phyloP scores from a whole-genome alignment of 2,797 vertebrate genomes.

The Pangasius krempfi region DNA sequence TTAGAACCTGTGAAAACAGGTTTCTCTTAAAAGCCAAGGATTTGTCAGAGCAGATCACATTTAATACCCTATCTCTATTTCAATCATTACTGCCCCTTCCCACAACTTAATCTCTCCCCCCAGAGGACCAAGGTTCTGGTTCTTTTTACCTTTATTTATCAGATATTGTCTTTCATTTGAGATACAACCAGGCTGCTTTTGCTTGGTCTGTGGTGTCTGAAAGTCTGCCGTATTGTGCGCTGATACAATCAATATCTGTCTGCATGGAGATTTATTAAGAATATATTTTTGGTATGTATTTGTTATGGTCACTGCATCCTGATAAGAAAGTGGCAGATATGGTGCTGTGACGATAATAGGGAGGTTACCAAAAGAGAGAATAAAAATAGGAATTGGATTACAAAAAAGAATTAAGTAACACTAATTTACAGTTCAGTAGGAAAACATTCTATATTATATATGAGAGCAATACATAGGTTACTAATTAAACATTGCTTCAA shows the following conservation, averaged over 20 bases:
- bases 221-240: constrained; percentile 10
- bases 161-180: constrained; percentile 44
- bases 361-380: not conserved
- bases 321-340: not conserved
- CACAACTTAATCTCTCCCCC: constrained; percentile 48
- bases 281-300: constrained; percentile 25
- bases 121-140: constrained; percentile 56
- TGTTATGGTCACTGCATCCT: constrained; percentile 4
- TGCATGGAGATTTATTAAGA: constrained; percentile 27
- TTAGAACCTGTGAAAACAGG: constrained; percentile 16
- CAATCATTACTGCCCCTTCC: constrained; percentile 45
- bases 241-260: constrained; percentile 30
- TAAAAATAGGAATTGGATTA: not conserved
- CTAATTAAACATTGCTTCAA: not conserved
- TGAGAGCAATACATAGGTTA: not conserved
- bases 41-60: constrained; percentile 61
- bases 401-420: not conserved
- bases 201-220: constrained; percentile 24
- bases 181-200: constrained; percentile 6
- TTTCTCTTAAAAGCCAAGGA: constrained; percentile 47
- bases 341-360: not conserved
- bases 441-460: not conserved
- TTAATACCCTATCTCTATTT: constrained; percentile 56
- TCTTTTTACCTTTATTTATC: constrained; percentile 49
- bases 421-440: not conserved